Percentiles rank a stretch among this genome's conserved stretches.
phyloP scores from a whole-genome alignment of 2,113 vertebrate species.

The Xiphias gladius region DNA sequence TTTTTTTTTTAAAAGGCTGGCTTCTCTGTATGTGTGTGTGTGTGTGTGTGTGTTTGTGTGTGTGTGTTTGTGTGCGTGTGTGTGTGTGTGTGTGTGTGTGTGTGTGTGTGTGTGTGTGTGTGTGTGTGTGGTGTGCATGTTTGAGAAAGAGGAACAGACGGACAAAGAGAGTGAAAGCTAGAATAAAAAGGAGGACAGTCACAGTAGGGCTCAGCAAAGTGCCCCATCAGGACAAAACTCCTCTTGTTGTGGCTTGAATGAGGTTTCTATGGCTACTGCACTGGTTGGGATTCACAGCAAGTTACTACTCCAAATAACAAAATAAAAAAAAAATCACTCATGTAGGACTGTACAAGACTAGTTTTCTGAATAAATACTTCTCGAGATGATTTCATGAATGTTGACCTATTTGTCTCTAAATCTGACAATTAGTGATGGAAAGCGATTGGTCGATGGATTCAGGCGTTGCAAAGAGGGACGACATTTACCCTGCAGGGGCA shows the following conservation, averaged over 20 bases:
- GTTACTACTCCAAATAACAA: background rate
- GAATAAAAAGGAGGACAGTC: conserved; percentile 47
- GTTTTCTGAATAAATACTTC: background rate
- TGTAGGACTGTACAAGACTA: background rate
- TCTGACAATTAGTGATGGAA: conserved; percentile 12
- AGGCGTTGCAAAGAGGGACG: background rate
- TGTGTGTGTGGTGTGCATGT: conserved; percentile 13
- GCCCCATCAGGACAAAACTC: conserved; percentile 72
- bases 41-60: conserved; percentile 27
- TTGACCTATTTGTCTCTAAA: conserved; percentile 23
- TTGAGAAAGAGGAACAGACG: background rate
- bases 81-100: conserved; percentile 17
- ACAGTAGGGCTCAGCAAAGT: conserved; percentile 40
- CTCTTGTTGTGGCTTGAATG: conserved; percentile 71
- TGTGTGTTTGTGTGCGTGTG: conserved; percentile 3
- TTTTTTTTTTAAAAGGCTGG: too few species aligned
- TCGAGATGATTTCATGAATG: background rate
- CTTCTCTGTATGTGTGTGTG: conserved; percentile 1
- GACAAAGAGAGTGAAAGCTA: conserved; percentile 5
- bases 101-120: conserved; percentile 15
- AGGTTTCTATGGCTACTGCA: conserved; percentile 70
- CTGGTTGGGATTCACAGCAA: conserved; percentile 1
- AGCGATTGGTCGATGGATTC: conserved; percentile 25
- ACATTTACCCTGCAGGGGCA: conserved; percentile 43
- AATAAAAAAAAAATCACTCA: background rate